Evolutionary conservation across 2,113 vertebrate genomes (phyloP).

Genomic region (Papio anubis): DNA sequence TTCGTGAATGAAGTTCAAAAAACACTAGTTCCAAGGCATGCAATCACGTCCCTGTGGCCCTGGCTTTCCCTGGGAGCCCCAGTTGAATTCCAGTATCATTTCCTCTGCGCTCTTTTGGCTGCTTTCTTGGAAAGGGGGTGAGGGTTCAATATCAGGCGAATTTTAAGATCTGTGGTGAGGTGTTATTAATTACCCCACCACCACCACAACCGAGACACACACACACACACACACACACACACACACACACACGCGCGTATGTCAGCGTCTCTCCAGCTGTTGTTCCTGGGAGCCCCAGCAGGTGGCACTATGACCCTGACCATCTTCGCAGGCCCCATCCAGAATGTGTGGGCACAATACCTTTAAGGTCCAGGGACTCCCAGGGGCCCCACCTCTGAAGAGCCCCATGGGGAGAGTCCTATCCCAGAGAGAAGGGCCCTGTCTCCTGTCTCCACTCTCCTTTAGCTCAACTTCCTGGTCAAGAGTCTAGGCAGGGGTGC

Average conservation of each 20-base stretch:
- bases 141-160: neutral
- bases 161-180: neutral
- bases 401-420: neutral
- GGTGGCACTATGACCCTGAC: conserved; percentile 71
- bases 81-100: neutral
- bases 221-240: neutral
- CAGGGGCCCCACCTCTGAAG: neutral
- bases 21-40: neutral
- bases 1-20: neutral
- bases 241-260: too few relatives aligned
- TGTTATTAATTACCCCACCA: neutral
- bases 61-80: neutral
- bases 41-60: neutral
- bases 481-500: neutral
- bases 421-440: neutral
- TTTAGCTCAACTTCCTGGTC: neutral
- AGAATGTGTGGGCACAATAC: neutral
- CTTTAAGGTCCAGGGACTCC: neutral
- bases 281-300: conserved; percentile 51
- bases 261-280: neutral
- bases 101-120: neutral
- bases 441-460: neutral
- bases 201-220: too few relatives aligned
- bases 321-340: conserved; percentile 25
- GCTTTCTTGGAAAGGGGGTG: neutral